Percentiles rank a stretch among this genome's conserved stretches.
Conservation (phyloP, 2,888 invertebrate genomes). For the Stenchaetothrips biformis region DNA sequence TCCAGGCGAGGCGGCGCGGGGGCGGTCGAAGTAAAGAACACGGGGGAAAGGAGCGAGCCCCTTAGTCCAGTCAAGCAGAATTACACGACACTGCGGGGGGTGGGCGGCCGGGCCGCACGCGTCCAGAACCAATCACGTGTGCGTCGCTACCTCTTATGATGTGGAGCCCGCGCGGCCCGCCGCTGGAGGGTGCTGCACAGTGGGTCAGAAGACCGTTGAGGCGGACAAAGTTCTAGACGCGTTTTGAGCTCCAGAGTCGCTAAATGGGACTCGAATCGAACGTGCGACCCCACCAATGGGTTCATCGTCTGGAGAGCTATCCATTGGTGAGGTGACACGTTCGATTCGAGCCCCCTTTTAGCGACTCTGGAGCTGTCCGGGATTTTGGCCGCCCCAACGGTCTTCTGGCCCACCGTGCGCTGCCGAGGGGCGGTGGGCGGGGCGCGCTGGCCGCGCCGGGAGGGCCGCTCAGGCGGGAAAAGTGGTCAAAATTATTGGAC, state of each 20-base stretch:
- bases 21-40: not conserved
- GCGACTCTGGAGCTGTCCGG: too few species aligned
- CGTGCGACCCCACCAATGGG: too few species aligned
- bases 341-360: too few species aligned
- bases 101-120: not conserved
- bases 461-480: slow-evolving; percentile 17
- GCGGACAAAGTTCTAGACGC: too few species aligned
- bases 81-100: slow-evolving; percentile 4
- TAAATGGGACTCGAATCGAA: too few species aligned
- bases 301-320: too few species aligned
- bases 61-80: slow-evolving; percentile 24
- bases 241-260: too few species aligned
- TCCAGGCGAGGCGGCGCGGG: too few species aligned
- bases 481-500: slow-evolving; percentile 25
- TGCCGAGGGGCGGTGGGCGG: not conserved
- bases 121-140: slow-evolving; percentile 20
- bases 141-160: slow-evolving; percentile 23
- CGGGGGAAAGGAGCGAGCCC: not conserved
- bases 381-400: not conserved
- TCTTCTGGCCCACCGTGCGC: not conserved
- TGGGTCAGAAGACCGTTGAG: too few species aligned
- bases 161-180: not conserved
- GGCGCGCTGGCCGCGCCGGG: not conserved
- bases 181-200: too few species aligned
- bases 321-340: too few species aligned